Base-by-base conservation (phyloP, 2,797 vertebrate species). In the Sebastes miniatus region DNA sequence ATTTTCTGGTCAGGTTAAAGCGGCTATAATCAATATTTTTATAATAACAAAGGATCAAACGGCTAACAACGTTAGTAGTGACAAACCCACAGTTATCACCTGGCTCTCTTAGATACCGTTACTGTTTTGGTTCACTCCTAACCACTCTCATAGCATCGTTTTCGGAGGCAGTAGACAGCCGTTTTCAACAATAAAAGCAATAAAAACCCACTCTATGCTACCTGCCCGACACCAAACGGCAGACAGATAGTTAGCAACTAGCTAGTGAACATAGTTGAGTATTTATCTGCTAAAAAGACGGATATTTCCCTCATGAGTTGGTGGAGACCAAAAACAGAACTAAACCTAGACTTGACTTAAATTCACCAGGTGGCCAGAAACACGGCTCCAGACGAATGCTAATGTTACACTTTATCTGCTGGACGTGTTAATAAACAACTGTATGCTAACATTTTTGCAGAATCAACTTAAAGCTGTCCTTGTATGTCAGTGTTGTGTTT, bases 351-450 rank as follows among this genome's bases (percentile, higher is more conserved):
- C 0, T 52, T 52, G 18, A 47, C 14, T 47, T 47, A 7, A 47
- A 47, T 47, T 47, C 14, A 47, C 43, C 14, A 47, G 43, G 6
- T 1, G 14, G 14, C 43, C 43, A 47, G 43, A 47, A 47, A 47
- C 14, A 3, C 43, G 3, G 0, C 43, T 18, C 43, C 43, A 47
- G 0, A 20, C 16, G 1, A 47, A 16, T 43, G 14, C 39, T 1
- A 6, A 16, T 43, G 39, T 43, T 43, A 8, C 43, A 47, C 16
- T 47, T 0, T 18, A 47, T 47, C 43, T 47, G 1, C 16, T 47
- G 14, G 1, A 47, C 43, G 43, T 47, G 6, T 47, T 18, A 47
- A 47, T 47, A 47, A 18, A 47, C 43, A 47, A 47, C 43, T 47
- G 1, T 8, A 47, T 47, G 43, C 43, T 1, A 47, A 47, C 43